phyloP scores from a whole-genome alignment of 1,140 invertebrate species.

The Caerostris darwini region DNA sequence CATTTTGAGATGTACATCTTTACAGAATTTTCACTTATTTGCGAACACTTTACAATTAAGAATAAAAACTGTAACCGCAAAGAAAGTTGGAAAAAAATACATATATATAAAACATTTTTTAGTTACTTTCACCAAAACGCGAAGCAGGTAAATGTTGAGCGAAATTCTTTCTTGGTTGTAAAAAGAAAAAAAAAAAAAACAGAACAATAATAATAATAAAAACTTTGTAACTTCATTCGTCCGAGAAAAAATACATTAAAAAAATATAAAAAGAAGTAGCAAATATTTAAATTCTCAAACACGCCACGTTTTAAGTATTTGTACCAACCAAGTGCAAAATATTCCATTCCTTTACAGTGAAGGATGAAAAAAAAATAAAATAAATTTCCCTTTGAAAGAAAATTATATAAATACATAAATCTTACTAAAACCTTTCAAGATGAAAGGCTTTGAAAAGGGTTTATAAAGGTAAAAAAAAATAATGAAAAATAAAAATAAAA shows the following conservation, averaged over 20 bases:
- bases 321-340: conserved; percentile 61
- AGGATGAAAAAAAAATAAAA: conserved; percentile 7
- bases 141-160: background rate
- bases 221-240: conserved; percentile 7
- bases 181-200: background rate
- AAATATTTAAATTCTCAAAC: conserved; percentile 66
- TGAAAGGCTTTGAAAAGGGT: conserved; percentile 66
- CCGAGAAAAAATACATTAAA: background rate
- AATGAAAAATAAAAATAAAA: background rate
- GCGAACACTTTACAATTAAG: conserved; percentile 39
- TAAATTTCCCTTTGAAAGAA: background rate
- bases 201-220: background rate
- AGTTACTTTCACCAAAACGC: conserved; percentile 2
- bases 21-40: background rate
- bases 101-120: conserved; percentile 5
- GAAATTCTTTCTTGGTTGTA: background rate
- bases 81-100: background rate
- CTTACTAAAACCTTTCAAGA: conserved; percentile 73
- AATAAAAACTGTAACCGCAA: background rate
- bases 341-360: conserved; percentile 16
- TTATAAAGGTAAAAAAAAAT: conserved; percentile 54
- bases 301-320: conserved; percentile 61
- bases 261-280: background rate
- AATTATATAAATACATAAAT: conserved; percentile 75
- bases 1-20: background rate